Base-by-base conservation (phyloP, 2,888 invertebrate genomes). In the Harpalus rufipes region DNA sequence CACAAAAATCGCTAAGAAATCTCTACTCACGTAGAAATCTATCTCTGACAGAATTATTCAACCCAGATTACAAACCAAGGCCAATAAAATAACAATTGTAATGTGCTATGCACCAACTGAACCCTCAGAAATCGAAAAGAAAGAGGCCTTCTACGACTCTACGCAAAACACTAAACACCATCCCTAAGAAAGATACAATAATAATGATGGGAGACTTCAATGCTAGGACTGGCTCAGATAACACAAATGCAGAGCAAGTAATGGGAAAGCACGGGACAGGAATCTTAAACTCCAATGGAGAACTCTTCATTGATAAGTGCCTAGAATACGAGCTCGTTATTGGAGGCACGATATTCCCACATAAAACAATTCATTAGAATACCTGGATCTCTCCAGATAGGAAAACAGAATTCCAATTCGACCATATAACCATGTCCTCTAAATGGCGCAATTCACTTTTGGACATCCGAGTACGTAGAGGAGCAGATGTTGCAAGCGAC, bases 361-460 rank as follows among this genome's bases (percentile, higher is more conserved):
- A 85, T 16, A 85, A 85, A 80, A 18, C 41, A 8, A 85, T 85
- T 10, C 85, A 85, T 51, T 83, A 83, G 58, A 14, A 4, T 10
- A 85, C 83, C n/a, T 84, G 85, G 85, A 41, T 72, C 2, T 83
- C 85, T 10, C 83, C 85, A 44, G 63, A 85, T 61, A 39, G 80
- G 1, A 14, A 14, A 12, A 83, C 83, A 10, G 7, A 25, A 21
- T 83, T 83, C n/a, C 84, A 81, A 80, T 83, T 85, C 5, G 78
- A 84, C 25, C 84, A 86, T 41, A 41, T 84, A 10, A n/a, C 84
- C 5, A 65, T 85, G 16, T 51, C 74, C 18, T 18, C 16, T 14
- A 72, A 51, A 72, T 72, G 80, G 63, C 56, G 16, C 41, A 58
- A 14, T 44, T 14, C 61, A 21, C 21, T 85, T 8, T 39, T 14